A percentile compares a stretch with the other conserved stretches of the same genome.
These are phyloP conservation scores for Drosophila prosaltans DNA, from an alignment of 1,140 invertebrate genomes.

Conservation along the genomic window DNA sequence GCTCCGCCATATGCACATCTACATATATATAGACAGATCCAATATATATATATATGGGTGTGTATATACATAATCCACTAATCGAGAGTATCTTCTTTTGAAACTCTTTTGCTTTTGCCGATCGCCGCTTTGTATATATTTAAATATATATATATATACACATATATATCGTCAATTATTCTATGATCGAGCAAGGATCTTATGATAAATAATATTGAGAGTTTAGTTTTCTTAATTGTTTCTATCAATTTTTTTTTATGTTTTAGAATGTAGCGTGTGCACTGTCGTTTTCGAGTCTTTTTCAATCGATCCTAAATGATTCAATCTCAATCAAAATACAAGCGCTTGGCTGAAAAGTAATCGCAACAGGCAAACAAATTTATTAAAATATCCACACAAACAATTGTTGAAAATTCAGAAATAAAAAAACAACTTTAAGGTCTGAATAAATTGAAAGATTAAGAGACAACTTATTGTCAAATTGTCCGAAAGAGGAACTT, in stretches of 20 bases:
- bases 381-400: too few species aligned
- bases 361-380: background rate
- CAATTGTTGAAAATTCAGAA: too few species aligned
- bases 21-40: background rate
- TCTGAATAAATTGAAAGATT: too few species aligned
- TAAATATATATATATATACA: constrained; percentile 34
- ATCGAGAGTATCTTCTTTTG: constrained; percentile 14
- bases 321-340: background rate
- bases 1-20: background rate
- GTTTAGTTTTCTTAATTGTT: constrained; percentile 23
- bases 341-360: constrained; percentile 5
- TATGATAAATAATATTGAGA: background rate
- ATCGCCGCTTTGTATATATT: constrained; percentile 45
- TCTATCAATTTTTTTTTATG: constrained; percentile 16
- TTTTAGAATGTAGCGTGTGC: constrained; percentile 11
- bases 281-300: constrained; percentile 6
- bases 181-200: background rate
- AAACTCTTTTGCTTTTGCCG: constrained; percentile 34
- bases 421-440: too few species aligned
- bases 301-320: constrained; percentile 4
- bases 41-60: background rate
- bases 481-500: too few species aligned
- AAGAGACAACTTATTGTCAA: too few species aligned
- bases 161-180: constrained; percentile 11
- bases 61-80: constrained; percentile 16